Base-by-base conservation (phyloP, 2,113 vertebrate species). In the Odocoileus hemionus region DNA sequence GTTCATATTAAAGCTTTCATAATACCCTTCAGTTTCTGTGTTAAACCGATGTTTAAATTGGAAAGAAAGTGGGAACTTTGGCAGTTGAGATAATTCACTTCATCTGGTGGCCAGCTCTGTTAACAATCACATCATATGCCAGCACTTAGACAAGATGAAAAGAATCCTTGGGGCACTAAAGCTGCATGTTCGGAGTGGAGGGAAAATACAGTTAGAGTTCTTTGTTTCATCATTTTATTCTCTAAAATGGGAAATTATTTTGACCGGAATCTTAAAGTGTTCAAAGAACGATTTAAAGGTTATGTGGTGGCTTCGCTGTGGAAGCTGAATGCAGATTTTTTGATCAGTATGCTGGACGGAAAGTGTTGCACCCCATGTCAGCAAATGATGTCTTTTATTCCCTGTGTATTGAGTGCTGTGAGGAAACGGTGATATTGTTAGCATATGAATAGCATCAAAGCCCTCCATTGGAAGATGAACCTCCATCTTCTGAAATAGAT, bases 51-150 rank as follows among this genome's bases (percentile, higher is more conserved):
- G 98, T 98, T 99, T 99, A 99, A 99, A 99, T 99, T 99, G 98
- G 99, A 99, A 98, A 98, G 98, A 98, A 99, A 99, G 98, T 98
- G 98, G 97, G 98, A 99, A 98, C 98, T 98, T 98, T 98, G 98
- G 99, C 99, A 98, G 98, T 99, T 98, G 96, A 98, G 98, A 99
- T 99, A 99, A 99, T 99, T 99, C 98, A 96, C 98, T 99, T 99
- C 99, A 99, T 99, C 99, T 99, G 99, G 98, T 99, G 99, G 98
- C 98, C 99, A 99, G 99, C 99, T 99, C 99, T 98, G 99, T 98
- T 99, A 99, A 99, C 99, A 99, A 98, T 99, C 98, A 95, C 98
- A 98, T 99, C 99, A 98, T 97, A 99, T 98, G 98, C 98, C 98
- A 98, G 98, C 98, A 98, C 98, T 99, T 99, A 98, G 86, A 96